Conservation (phyloP, 1,140 invertebrate species). For the Geopemphigus sp. region DNA sequence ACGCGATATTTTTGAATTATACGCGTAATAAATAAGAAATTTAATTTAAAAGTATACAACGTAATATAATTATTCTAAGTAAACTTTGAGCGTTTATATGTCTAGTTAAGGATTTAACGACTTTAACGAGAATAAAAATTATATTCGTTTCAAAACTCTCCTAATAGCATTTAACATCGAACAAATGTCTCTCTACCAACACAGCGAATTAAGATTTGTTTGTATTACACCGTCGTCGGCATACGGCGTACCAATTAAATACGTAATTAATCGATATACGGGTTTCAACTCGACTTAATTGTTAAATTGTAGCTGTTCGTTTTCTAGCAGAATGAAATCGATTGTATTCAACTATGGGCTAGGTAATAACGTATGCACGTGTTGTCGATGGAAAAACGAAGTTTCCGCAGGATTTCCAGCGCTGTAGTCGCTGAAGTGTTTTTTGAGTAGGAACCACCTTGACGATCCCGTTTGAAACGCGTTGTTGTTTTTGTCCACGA, state of each 20-base stretch:
- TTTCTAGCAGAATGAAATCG: neutral
- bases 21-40: constrained; percentile 1
- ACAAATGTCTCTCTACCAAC: too few relatives aligned
- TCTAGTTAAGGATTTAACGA: neutral
- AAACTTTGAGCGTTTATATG: neutral
- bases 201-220: neutral
- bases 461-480: neutral
- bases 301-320: neutral
- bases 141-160: neutral
- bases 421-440: neutral
- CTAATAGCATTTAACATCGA: neutral
- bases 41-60: constrained; percentile 10
- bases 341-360: neutral
- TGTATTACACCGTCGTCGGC: neutral
- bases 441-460: neutral
- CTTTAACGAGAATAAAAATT: constrained; percentile 6
- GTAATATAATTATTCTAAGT: neutral
- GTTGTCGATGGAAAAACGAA: neutral
- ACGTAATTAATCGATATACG: neutral
- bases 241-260: neutral
- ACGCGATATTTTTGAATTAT: neutral
- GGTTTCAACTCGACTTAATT: neutral
- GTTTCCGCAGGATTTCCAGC: neutral
- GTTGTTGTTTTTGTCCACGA: neutral
- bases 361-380: neutral